Evolutionary conservation across 2,113 vertebrate species (phyloP), one percentile per base, ranked within the genome.

Genomic region (Callopanchax toddi): DNA sequence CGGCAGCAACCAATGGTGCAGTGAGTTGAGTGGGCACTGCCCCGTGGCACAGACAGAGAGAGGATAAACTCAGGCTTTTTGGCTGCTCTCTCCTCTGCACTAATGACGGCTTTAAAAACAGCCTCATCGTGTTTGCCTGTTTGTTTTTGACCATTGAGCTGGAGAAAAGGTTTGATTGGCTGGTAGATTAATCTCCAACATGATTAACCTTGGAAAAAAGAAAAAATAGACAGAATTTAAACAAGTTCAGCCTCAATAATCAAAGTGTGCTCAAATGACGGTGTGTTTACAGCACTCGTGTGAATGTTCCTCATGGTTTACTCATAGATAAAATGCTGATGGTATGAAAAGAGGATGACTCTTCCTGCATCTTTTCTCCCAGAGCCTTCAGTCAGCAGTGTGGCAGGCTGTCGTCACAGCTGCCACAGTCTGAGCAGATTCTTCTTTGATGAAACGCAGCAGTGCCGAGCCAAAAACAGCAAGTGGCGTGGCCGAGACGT

Each of bases 401-500:
- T 60, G 50, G 82, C 73, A 70, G 73, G 82, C 70, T 59, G 86
- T 79, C 55, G 56, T 57, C 89, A 69, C 81, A 49, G 10, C 77
- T 6, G 51, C 75, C 79, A 82, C 91, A 80, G 58, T 84, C 71
- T 65, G 73, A 86, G 84, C 60, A 64, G 86, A 92, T 92, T 93
- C 91, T 91, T 93, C 91, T 93, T 92, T 91, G 93, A 93, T 93
- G 92, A 92, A 93, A 90, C 91, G 84, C 82, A 87, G 78, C 67
- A 72, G 78, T 54, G 53, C 39, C 62, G 76, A 84, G 92, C 93
- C 92, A 93, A 93, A 86, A 94, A 93, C 81, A 93, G 92, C 91
- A 93, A 92, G 91, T 92, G 91, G 84, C 91, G 89, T 89, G 83
- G 91, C 86, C 76, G 83, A 92, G 90, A 91, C 85, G 89, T 93